A percentile compares a stretch with the other conserved stretches of the same genome.
phyloP scores from a whole-genome alignment of 2,113 vertebrate genomes.

The Cinclus mexicanus region DNA sequence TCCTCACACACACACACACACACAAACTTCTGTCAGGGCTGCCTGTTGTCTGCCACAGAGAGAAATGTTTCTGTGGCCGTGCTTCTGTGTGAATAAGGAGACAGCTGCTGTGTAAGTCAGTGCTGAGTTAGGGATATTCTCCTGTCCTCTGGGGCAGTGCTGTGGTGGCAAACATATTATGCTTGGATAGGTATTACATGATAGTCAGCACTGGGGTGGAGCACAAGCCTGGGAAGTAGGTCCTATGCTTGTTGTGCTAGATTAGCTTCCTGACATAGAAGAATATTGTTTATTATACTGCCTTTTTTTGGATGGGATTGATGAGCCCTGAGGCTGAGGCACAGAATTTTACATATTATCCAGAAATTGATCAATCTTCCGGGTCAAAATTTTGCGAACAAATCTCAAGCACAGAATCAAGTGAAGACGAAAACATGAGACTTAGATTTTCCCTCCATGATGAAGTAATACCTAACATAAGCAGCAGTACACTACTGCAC shows the following conservation, averaged over 20 bases:
- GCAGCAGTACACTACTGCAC: neutral
- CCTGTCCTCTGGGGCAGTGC: neutral
- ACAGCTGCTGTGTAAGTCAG: neutral
- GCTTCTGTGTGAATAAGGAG: neutral
- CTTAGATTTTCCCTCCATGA: neutral
- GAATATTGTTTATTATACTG: neutral
- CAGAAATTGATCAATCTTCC: neutral
- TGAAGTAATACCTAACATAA: neutral
- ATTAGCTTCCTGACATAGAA: neutral
- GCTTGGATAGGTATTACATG: neutral
- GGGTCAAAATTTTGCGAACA: neutral
- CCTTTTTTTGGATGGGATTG: neutral
- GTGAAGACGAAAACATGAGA: neutral
- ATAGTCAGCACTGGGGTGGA: neutral
- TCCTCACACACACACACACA: neutral
- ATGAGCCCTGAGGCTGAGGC: neutral
- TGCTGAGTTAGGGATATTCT: neutral
- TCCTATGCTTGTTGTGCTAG: neutral
- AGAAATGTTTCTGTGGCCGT: neutral
- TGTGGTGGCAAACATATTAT: neutral
- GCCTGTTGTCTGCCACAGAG: rapidly evolving
- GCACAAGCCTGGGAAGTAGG: neutral
- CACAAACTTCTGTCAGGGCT: rapidly evolving
- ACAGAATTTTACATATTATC: neutral
- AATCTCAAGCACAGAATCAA: neutral